Evolutionary conservation across 1,140 invertebrate genomes (phyloP).

Genomic region (Sycophila sp.): DNA sequence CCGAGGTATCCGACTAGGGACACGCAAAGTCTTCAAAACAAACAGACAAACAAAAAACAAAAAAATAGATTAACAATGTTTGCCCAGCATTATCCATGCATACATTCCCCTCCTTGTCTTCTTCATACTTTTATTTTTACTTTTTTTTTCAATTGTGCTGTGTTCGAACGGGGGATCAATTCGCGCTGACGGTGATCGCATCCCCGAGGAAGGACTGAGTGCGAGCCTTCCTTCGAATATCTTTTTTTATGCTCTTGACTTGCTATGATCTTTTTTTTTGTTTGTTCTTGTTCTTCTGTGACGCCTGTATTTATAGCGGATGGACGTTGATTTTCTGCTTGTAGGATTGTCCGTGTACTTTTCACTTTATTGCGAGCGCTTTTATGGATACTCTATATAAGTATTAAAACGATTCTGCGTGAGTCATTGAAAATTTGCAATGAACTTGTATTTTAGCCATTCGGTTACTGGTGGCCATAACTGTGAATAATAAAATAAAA

Average conservation of each 20-base stretch:
- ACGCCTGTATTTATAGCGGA: slow-evolving; percentile 15
- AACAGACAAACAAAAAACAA: slow-evolving; percentile 7
- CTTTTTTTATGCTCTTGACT: slow-evolving; percentile 26
- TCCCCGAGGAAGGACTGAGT: not conserved
- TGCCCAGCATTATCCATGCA: not conserved
- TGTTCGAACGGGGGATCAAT: not conserved
- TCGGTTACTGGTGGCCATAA: too few relatives aligned
- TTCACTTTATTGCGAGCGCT: too few relatives aligned
- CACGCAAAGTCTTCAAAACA: not conserved
- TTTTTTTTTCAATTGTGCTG: too few relatives aligned
- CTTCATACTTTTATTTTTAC: too few relatives aligned
- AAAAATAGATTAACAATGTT: not conserved
- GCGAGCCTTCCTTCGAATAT: not conserved
- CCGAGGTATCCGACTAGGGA: slow-evolving; percentile 74
- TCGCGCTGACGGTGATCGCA: not conserved
- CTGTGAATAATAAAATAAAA: too few relatives aligned
- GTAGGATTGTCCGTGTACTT: not conserved
- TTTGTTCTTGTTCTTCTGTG: slow-evolving; percentile 19
- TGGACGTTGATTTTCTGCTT: not conserved
- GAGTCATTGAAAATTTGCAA: too few relatives aligned
- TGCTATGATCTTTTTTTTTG: slow-evolving; percentile 3
- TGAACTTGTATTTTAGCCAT: too few relatives aligned
- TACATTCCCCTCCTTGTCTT: not conserved
- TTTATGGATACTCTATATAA: too few relatives aligned
- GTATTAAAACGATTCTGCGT: too few relatives aligned